Evolutionary conservation across 2,888 invertebrate species (phyloP), one percentile per base, ranked within the genome.

Genomic region (Xanthorhoe designata): DNA sequence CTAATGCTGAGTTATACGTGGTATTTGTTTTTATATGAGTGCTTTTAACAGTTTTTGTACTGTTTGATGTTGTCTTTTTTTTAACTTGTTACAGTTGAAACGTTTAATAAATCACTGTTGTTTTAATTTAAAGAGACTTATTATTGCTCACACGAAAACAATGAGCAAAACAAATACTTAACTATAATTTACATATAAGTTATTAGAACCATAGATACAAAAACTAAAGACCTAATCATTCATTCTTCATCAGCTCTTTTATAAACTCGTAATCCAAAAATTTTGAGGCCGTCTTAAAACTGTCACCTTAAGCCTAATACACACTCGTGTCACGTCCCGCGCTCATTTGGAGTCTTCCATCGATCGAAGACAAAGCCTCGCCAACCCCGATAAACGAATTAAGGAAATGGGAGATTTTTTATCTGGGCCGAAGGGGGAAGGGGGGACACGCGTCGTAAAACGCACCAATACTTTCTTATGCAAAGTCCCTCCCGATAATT

Each of bases 381-480:
- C 81, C 87, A 87, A 86, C 87, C 89, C 91, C 92, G 92, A 93
- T 93, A 93, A 93, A 93, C 92, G 92, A 93, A 93, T 93, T 93
- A 93, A 92, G 92, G 92, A 92, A 92, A 92, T 92, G 91, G 92
- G 92, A 92, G 92, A 93, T 93, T 93, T 93, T 93, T 93, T 93
- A 92, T 92, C 92, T 91, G 90, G 89, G 88, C 87, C 87, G 86
- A 78, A 85, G 86, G 80, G 73, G 80, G 78, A 64, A 59, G 76
- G 78, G 75, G 75, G 78, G 89, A 88, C 91, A 91, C 91, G 92
- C 92, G 91, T 91, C 91, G 91, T 92, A 92, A 90, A 89, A 90
- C 91, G 90, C 92, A 88, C 89, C 91, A 91, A 92, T 91, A 91
- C 92, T 92, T 92, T 92, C 92, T 92, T 92, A 92, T 92, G 92